A percentile compares a stretch with the other conserved stretches of the same genome.
phyloP scores from a whole-genome alignment of 53 echinoderm and acorn worm genomes.

The Mesocentrotus franciscanus region DNA sequence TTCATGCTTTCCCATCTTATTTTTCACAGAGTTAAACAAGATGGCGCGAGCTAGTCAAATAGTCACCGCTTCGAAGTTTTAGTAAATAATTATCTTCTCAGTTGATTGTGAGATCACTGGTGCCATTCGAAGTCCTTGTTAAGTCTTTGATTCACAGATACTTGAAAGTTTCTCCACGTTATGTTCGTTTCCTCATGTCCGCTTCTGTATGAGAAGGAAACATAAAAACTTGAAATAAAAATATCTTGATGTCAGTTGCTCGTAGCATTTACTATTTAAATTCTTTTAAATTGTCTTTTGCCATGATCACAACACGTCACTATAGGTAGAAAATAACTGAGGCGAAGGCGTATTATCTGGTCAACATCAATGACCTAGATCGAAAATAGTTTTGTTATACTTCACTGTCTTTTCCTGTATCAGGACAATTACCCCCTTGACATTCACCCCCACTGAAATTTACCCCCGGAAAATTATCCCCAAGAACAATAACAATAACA shows the following conservation, averaged over 20 bases:
- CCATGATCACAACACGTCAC: too few relatives aligned
- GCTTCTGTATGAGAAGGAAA: neutral
- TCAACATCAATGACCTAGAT: too few relatives aligned
- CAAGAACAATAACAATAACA: too few relatives aligned
- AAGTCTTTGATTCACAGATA: neutral
- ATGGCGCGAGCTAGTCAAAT: neutral
- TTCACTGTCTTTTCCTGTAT: too few relatives aligned
- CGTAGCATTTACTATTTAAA: neutral
- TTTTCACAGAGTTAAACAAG: neutral
- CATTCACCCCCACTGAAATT: too few relatives aligned
- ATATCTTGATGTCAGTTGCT: neutral
- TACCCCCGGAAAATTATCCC: too few relatives aligned
- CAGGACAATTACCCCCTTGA: too few relatives aligned
- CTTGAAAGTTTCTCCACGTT: neutral
- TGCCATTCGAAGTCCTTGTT: neutral
- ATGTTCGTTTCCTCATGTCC: neutral
- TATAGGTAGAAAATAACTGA: too few relatives aligned
- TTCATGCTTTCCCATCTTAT: conserved; percentile 50
- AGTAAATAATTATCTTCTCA: neutral
- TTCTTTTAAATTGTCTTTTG: too few relatives aligned
- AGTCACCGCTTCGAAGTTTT: neutral
- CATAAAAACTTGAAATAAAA: neutral
- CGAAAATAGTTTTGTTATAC: too few relatives aligned
- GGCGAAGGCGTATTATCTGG: too few relatives aligned
- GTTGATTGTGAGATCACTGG: neutral